Base-by-base conservation (phyloP, 2,797 vertebrate genomes). In the Spatula versicolor region DNA sequence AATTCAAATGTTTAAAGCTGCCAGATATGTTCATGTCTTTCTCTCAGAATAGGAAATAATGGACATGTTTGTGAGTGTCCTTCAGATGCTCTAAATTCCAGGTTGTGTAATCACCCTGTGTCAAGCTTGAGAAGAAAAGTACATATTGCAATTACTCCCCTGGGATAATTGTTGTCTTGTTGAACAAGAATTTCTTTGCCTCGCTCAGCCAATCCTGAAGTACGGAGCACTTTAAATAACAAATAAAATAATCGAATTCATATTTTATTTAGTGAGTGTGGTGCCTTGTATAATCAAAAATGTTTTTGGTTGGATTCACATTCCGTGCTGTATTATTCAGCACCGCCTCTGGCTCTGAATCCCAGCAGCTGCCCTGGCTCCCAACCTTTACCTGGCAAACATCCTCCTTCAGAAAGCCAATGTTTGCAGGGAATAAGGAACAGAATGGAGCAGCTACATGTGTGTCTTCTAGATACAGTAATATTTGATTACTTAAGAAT, bases 181-280 rank as follows among this genome's bases (percentile, higher is more conserved):
- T 92, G 64, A 90, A 92, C 22, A 54, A 68, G 48, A 87, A 54
- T 62, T 68, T 81, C 3, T 1, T 81, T 77, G 33, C 11, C 58
- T 85, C 91, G 33, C 55, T 88, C 26, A 19, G 48, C 80, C 66
- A 92, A 41, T 92, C n/a, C 26, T 91, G 56, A 93, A 91, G 50
- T 52, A 74, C 63, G 80, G 86, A 77, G 74, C 39, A 46, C 48
- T 83, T 85, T 89, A 91, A 89, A 91, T 83, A 91, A 92, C 52
- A 83, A 95, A 92, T 79, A 92, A 86, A 87, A 59, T 86, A 50
- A 91, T 85, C 80, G 28, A 78, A 56, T 83, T 95, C 20, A 33
- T 93, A 66, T 93, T 94, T 95, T 92, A 62, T 84, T 92, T 87
- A 94, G 68, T 25, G 26, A 90, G 25, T 66, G 39, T 74, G 50